Evolutionary conservation across 1,140 invertebrate genomes (phyloP), one percentile per base, ranked within the genome.

Genomic region (Coelopa frigida): DNA sequence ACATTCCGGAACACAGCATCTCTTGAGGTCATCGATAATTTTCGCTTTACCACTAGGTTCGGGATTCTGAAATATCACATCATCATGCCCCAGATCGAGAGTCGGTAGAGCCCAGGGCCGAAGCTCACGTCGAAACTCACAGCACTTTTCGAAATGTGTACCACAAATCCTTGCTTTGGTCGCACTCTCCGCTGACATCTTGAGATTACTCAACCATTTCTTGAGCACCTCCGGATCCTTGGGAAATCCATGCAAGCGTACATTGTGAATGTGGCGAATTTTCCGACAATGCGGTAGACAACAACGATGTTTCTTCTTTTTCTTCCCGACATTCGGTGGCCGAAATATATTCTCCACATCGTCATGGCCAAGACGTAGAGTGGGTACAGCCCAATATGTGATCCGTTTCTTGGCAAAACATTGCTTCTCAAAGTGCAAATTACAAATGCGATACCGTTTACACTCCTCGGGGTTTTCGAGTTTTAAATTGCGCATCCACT

Each of bases 371-470:
- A 66, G 33, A 48, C 62, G 59, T 10, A 66, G 56, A 0, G 62
- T 66, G 5, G 62, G 62, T 44, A 66, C 60, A 3, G 62, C 62
- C 62, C 62, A 66, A 33, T 59, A 62, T 43, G 59, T 7, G 35
- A 50, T 14, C 10, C 48, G 48, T 14, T 21, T 7, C 22, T 44
- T 45, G 2, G 31, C 37, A 26, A 50, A 45, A 21, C 48, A 50
- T n/a, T 23, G 26, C 36, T 38, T 26, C 8, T 50, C 48, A 27
- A 50, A 50, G 23, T 50, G 48, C 23, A 26, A 26, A 4, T 44
- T 31, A 14, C 48, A 50, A 10, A 29, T 29, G 8, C 14, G 8
- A 29, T 29, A 29, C 8, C 8, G 27, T 29, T 8, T 8, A 29
- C 27, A 29, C 14, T 29, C 14, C 27, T 29, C n/a, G n/a, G n/a